These are phyloP conservation scores for Syngnathus typhle DNA, from an alignment of 2,113 vertebrate genomes.

Conservation along the genomic window DNA sequence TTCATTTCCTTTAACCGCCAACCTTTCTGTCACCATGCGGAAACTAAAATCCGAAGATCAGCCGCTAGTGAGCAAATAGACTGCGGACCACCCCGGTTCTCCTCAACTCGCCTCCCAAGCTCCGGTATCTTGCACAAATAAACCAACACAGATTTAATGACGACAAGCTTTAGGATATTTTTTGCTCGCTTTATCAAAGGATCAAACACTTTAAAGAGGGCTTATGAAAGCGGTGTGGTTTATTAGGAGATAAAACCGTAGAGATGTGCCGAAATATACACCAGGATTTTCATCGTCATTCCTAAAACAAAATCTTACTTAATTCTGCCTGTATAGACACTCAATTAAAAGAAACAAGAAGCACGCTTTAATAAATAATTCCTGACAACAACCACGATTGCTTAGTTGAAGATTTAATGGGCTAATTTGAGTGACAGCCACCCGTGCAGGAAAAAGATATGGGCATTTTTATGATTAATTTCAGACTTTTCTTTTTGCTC, in stretches of 20 bases:
- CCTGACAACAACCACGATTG: not conserved
- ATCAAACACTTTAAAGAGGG: constrained; percentile 35
- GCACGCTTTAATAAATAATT: not conserved
- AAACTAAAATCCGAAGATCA: constrained; percentile 49
- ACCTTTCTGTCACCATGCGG: constrained; percentile 11
- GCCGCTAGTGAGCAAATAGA: constrained; percentile 46
- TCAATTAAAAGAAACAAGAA: not conserved
- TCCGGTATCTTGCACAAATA: constrained; percentile 63
- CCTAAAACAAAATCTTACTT: not conserved
- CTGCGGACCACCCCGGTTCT: constrained; percentile 55
- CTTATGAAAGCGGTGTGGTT: constrained; percentile 13
- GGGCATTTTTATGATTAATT: constrained; percentile 27
- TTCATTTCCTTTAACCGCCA: constrained; percentile 7
- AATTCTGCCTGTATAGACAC: not conserved
- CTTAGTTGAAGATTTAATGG: not conserved
- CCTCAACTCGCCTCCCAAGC: constrained; percentile 37
- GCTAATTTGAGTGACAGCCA: not conserved
- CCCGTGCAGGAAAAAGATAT: constrained; percentile 6
- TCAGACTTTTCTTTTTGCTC: constrained; percentile 21
- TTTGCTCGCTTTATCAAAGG: constrained; percentile 40
- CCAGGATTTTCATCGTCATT: constrained; percentile 3
- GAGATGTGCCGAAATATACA: not conserved
- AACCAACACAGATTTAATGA: constrained; percentile 62
- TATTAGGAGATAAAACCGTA: not conserved
- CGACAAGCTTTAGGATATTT: constrained; percentile 51